Base-by-base conservation (phyloP, 2,888 invertebrate species). In the Temnothorax ravouxi region DNA sequence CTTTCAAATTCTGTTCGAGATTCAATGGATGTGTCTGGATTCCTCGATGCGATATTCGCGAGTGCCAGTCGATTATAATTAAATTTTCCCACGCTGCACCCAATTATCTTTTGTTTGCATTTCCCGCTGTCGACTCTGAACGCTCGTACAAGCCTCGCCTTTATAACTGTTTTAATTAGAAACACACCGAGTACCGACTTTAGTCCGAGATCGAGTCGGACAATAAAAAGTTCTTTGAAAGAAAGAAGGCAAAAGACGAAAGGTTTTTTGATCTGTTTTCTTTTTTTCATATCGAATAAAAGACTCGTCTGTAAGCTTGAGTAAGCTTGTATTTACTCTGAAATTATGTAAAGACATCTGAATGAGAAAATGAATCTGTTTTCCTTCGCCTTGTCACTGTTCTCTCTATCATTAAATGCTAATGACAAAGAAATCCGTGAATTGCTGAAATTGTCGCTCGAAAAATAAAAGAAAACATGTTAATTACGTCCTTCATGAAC, bases 141-240 rank as follows among this genome's bases (percentile, higher is more conserved):
- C 54, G 75, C 50, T 62, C 29, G 34, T n/a, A 71, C 52, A 86
- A 86, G 75, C 52, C 71, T 81, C 77, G 83, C 52, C 85, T 88
- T 87, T 84, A 84, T 88, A 91, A 91, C 89, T 88, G 89, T 89
- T 91, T 91, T 91, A 91, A 91, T 91, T 91, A 89, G 88, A 86
- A 86, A 85, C 85, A 81, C 84, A 83, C 83, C 79, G 80, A 82
- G 83, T 76, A 67, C 71, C 79, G 47, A 59, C 72, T 71, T 71
- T 21, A 44, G 50, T 8, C 11, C 21, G 21, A 21, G 59, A 71
- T 59, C 47, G 59, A 47, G 44, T 79, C 44, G 44, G 13, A 59
- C 34, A 50, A 59, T 69, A 59, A 71, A 56, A 15, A 67, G 59
- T 44, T 44, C 47, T 69, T 71, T 79, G 79, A 56, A 69, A 15